A percentile compares a stretch with the other conserved stretches of the same genome.
Evolutionary conservation across 2,888 invertebrate genomes (phyloP).

Genomic region (Pantelozetes paolii): DNA sequence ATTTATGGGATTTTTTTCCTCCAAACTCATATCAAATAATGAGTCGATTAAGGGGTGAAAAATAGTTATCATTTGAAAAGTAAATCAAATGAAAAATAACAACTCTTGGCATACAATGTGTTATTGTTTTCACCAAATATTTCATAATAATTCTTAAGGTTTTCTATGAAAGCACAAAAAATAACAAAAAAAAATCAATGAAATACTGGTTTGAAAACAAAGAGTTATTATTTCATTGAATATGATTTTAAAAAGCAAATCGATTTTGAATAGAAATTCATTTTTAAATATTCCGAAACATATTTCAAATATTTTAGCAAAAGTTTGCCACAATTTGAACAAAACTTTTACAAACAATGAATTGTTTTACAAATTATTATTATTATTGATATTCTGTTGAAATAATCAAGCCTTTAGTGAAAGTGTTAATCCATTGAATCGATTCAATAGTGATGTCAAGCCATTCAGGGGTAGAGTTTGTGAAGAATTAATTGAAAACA

Average conservation of each 20-base stretch:
- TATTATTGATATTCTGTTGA: neutral
- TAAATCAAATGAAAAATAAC: conserved; percentile 16
- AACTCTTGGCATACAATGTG: neutral
- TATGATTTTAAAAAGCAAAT: too few species aligned
- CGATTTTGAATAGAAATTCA: too few species aligned
- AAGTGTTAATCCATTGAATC: neutral
- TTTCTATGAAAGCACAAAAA: too few species aligned
- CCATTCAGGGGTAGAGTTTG: neutral
- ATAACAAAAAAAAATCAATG: too few species aligned
- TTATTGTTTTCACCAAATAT: neutral
- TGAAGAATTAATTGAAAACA: conserved; percentile 3
- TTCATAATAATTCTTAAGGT: neutral
- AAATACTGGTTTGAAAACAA: too few species aligned
- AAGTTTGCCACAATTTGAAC: too few species aligned
- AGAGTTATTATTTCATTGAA: too few species aligned
- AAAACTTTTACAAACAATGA: too few species aligned
- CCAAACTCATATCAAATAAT: conserved; percentile 13
- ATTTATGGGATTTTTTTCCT: conserved; percentile 2
- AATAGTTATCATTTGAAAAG: conserved; percentile 3
- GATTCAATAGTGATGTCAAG: neutral
- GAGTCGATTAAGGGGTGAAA: conserved; percentile 12
- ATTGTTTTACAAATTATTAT: neutral
- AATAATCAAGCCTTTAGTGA: neutral
- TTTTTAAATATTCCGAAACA: too few species aligned
- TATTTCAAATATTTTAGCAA: too few species aligned